Conservation (phyloP, 2,888 invertebrate species). For the Eudemis profundana region DNA sequence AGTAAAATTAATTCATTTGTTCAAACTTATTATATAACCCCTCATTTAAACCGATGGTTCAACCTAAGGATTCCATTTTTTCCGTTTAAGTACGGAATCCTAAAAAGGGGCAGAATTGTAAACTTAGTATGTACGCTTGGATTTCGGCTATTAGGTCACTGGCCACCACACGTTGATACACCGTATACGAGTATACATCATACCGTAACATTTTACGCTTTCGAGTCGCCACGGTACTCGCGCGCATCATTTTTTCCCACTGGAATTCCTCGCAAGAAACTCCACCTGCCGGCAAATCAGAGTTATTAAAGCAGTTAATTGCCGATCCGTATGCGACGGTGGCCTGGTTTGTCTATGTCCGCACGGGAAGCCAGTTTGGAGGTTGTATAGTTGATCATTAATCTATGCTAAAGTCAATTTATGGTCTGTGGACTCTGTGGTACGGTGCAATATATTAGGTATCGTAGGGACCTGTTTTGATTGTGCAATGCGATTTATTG, state of each 20-base stretch:
- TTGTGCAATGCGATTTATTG: too few relatives aligned
- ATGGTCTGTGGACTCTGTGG: too few relatives aligned
- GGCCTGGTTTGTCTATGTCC: slow-evolving; percentile 56
- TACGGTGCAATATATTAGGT: too few relatives aligned
- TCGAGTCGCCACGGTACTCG: slow-evolving; percentile 69
- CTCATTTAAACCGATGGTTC: too few relatives aligned
- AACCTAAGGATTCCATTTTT: too few relatives aligned
- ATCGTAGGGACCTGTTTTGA: too few relatives aligned
- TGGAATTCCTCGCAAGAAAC: slow-evolving; percentile 78
- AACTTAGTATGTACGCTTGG: background rate
- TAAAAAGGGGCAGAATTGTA: too few relatives aligned
- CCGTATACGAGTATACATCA: slow-evolving; percentile 33
- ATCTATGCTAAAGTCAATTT: too few relatives aligned
- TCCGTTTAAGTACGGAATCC: too few relatives aligned
- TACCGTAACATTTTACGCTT: slow-evolving; percentile 73
- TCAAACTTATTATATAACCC: too few relatives aligned
- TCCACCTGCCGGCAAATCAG: slow-evolving; percentile 54
- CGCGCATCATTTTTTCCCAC: slow-evolving; percentile 65
- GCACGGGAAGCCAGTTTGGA: slow-evolving; percentile 2
- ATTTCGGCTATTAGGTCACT: slow-evolving; percentile 18
- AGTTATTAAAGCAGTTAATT: slow-evolving; percentile 77
- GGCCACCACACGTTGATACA: slow-evolving; percentile 3
- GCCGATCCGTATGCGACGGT: slow-evolving; percentile 66
- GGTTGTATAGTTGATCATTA: too few relatives aligned
- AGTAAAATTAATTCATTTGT: too few relatives aligned